A percentile compares a stretch with the other conserved stretches of the same genome.
phyloP scores from a whole-genome alignment of 2,797 vertebrate genomes.

The Crenuchus spilurus region DNA sequence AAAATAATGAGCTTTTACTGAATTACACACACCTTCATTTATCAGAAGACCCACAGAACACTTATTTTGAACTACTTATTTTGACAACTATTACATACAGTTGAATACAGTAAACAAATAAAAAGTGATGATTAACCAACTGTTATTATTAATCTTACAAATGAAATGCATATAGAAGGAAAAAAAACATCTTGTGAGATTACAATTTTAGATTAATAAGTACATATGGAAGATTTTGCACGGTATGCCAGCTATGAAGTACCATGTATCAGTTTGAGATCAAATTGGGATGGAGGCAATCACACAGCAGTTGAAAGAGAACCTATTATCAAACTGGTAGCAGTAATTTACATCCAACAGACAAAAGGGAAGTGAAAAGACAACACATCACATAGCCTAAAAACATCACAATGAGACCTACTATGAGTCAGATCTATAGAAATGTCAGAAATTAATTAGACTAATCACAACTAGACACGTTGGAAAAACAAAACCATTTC shows the following conservation, averaged over 20 bases:
- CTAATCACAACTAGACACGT: too few species aligned
- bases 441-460: too few species aligned
- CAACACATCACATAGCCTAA: not conserved
- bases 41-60: too few species aligned
- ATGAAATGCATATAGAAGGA: not conserved
- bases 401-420: not conserved
- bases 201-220: not conserved
- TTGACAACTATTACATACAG: too few species aligned
- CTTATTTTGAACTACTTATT: too few species aligned
- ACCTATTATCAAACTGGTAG: not conserved
- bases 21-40: too few species aligned
- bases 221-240: not conserved
- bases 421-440: too few species aligned
- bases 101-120: not conserved
- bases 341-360: not conserved
- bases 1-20: too few species aligned
- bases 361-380: not conserved
- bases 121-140: too few species aligned
- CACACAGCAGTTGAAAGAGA: not conserved
- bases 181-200: not conserved
- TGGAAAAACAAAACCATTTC: too few species aligned
- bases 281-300: not conserved
- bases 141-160: too few species aligned
- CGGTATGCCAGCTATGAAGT: not conserved
- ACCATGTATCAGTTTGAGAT: not conserved